Base-by-base conservation (phyloP, 2,797 vertebrate species). In the Clarias fuscus region DNA sequence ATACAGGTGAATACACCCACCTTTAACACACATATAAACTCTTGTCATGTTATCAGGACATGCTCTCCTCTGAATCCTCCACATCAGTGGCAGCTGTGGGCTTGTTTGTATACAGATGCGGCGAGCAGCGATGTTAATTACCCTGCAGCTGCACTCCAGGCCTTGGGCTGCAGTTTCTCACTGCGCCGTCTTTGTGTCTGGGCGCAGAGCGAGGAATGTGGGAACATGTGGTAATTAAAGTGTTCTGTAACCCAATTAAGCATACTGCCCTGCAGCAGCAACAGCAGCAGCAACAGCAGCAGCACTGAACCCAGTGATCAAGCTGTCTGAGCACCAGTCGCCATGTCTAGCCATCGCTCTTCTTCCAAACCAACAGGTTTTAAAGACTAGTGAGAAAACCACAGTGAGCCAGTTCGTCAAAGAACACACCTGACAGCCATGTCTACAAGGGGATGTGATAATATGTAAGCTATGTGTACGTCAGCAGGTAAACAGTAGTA, bases 51-150 rank as follows among this genome's bases (percentile, higher is more conserved):
- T 70, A 64, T 43, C 59, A 53, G 73, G 37, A 58, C 73, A 68
- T 37, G 33, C 62, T 88, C 22, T 82, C 15, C 86, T 89, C 86
- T 87, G 87, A 88, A 91, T 91, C 85, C 90, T 93, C 93, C 91
- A 91, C 92, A 90, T 93, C 91, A 93, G 92, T 68, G 91, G 93
- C 94, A 95, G 95, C 94, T 95, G 94, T 91, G 91, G 92, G 90
- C 93, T 93, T 95, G 95, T 95, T 95, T 95, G 94, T 95, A 95
- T 94, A 95, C 95, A 95, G 93, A 95, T 95, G 94, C 92, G 91
- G 90, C 89, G 91, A 89, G 92, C 87, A 90, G 93, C 93, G 91
- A 94, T 94, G 93, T 93, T 95, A 95, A 95, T 94, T 94, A 90
- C 92, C 93, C 92, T 56, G 91, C 94, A 95, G 94, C 94, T 95